A percentile compares a stretch with the other conserved stretches of the same genome.
Evolutionary conservation across 2,888 invertebrate genomes (phyloP).

Genomic region (Bellardia bayeri): DNA sequence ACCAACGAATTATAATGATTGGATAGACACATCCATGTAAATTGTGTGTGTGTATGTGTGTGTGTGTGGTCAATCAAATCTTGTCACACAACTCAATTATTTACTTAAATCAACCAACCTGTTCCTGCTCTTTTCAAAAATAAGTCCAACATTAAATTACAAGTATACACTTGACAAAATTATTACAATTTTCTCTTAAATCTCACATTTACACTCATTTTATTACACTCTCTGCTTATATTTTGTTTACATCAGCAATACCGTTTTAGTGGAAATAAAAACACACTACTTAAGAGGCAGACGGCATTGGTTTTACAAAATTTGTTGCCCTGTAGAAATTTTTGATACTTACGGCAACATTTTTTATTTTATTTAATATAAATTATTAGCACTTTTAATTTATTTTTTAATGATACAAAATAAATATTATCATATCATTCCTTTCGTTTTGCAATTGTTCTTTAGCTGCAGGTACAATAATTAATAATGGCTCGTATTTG

Average conservation of each 20-base stretch:
- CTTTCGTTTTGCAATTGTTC: not conserved
- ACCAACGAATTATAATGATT: not conserved
- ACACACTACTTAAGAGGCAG: not conserved
- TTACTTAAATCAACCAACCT: not conserved
- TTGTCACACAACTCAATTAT: slow-evolving; percentile 24
- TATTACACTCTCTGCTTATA: not conserved
- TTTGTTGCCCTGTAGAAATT: not conserved
- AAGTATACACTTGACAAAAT: not conserved
- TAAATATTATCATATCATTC: slow-evolving; percentile 3
- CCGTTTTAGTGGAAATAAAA: not conserved
- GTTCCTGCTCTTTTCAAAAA: slow-evolving; percentile 1
- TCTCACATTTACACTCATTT: not conserved
- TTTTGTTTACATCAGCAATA: not conserved
- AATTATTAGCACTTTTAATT: not conserved
- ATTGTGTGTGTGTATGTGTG: not conserved
- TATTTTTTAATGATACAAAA: not conserved
- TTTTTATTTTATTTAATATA: not conserved
- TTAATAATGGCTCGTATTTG: not conserved
- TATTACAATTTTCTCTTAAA: slow-evolving; percentile 2
- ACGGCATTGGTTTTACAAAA: slow-evolving; percentile 32
- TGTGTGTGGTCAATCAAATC: slow-evolving; percentile 23
- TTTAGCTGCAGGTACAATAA: slow-evolving; percentile 13
- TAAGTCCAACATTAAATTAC: not conserved
- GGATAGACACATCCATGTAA: not conserved
- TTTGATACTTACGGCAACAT: slow-evolving; percentile 60